Base-by-base conservation (phyloP, 2,888 invertebrate species). In the Drosophila pegasa region DNA sequence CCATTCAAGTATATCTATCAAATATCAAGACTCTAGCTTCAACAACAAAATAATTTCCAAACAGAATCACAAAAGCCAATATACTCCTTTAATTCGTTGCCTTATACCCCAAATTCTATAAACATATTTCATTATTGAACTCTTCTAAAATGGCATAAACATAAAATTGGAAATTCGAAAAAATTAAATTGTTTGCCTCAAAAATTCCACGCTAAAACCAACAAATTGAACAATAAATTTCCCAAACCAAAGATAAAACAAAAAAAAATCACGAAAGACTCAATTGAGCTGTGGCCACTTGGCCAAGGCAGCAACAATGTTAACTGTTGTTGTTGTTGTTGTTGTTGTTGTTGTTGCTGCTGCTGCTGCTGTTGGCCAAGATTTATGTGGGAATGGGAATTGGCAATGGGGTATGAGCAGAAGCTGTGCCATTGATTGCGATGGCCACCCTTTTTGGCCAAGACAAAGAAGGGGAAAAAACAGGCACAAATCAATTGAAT, bases 371-470 rank as follows among this genome's bases (percentile, higher is more conserved):
- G 43, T n/a, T 57, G 43, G 20, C 33, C 38, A 67, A 82, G 83
- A 82, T 85, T 81, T 75, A 81, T 82, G 86, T 81, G 80, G 69
- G 83, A 85, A 85, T 51, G 31, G 40, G 35, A 57, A 57, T 41
- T 50, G 48, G 48, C 48, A 20, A 79, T 47, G 33, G 40, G 29
- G 40, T 37, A 54, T 40, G 55, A 22, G 50, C 31, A 56, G 54
- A 55, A 60, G 63, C 47, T 41, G 37, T 33, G 37, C 55, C 59
- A 68, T 68, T 68, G 63, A 72, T 62, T 59, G 60, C 47, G 33
- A 8, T 50, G 59, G 62, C 45, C 61, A 85, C 63, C 86, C 70
- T 79, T 75, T 79, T 59, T 47, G 48, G 59, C 47, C 57, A 57
- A 47, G 5, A n/a, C n/a, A 2, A 40, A 22, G 9, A 25, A 20